These are phyloP conservation scores for Piscicola geometra DNA, from an alignment of 2,888 invertebrate species.

Conservation along the genomic window DNA sequence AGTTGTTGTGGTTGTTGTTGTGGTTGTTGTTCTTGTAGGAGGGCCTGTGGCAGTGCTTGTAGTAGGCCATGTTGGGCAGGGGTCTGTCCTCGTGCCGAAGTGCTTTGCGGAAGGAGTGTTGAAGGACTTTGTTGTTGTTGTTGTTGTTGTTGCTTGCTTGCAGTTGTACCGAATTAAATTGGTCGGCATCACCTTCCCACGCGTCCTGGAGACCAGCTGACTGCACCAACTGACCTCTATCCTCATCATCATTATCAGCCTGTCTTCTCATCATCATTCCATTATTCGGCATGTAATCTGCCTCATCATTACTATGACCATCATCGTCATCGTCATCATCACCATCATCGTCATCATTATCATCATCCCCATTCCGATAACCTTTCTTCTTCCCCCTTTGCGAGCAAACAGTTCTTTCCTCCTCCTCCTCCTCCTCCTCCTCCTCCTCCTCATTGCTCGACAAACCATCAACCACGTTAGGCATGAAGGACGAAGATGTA, in stretches of 20 bases:
- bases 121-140: background rate
- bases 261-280: background rate
- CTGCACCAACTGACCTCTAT: background rate
- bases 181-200: background rate
- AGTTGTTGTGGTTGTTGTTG: background rate
- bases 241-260: background rate
- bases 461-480: background rate
- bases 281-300: background rate
- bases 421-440: background rate
- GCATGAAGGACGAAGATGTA: background rate
- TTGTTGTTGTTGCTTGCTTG: background rate
- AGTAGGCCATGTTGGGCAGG: conserved; percentile 10
- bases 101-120: background rate
- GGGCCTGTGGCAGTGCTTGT: background rate
- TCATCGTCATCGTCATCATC: background rate
- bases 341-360: background rate
- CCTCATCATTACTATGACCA: background rate
- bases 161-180: background rate
- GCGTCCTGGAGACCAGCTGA: no score
- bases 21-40: conserved; percentile 10
- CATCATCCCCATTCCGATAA: conserved; percentile 3
- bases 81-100: conserved; percentile 25
- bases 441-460: background rate
- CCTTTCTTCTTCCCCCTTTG: background rate
- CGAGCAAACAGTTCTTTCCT: background rate